These are phyloP conservation scores for Philereme vetulata DNA, from an alignment of 2,888 invertebrate species.

Conservation along the genomic window DNA sequence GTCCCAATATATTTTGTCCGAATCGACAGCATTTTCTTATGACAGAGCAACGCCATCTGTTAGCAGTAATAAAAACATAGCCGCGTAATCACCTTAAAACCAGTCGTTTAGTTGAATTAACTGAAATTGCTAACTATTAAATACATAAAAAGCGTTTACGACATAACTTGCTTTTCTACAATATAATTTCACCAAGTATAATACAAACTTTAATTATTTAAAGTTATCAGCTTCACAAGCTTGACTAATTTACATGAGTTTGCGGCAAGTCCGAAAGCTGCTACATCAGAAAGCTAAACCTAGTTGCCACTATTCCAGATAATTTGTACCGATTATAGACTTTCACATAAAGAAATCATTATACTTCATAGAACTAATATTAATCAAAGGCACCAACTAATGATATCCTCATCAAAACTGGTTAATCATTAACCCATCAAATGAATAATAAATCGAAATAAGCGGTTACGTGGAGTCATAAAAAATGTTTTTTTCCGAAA, in stretches of 20 bases:
- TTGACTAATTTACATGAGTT: constrained; percentile 43
- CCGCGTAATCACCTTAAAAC: no score
- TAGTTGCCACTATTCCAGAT: constrained; percentile 2
- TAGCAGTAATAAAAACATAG: no score
- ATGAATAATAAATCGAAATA: no score
- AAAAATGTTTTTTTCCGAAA: constrained; percentile 9
- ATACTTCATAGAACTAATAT: constrained; percentile 10
- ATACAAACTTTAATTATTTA: no score
- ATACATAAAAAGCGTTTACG: no score
- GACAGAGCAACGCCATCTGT: no score
- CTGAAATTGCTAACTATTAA: no score
- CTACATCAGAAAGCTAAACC: constrained; percentile 40
- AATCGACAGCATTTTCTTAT: no score
- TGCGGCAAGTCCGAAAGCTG: constrained; percentile 40
- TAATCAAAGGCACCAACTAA: constrained; percentile 13
- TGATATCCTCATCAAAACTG: constrained; percentile 20
- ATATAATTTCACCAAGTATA: neutral
- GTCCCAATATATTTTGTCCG: no score
- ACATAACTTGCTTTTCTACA: no score
- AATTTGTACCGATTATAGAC: constrained; percentile 5
- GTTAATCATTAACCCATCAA: neutral
- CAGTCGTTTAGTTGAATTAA: no score
- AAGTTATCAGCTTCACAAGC: constrained; percentile 36
- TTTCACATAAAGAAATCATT: constrained; percentile 19
- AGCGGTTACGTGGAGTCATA: neutral